Evolutionary conservation across 2,797 vertebrate species (phyloP).

Genomic region (Megaceryle alcyon): DNA sequence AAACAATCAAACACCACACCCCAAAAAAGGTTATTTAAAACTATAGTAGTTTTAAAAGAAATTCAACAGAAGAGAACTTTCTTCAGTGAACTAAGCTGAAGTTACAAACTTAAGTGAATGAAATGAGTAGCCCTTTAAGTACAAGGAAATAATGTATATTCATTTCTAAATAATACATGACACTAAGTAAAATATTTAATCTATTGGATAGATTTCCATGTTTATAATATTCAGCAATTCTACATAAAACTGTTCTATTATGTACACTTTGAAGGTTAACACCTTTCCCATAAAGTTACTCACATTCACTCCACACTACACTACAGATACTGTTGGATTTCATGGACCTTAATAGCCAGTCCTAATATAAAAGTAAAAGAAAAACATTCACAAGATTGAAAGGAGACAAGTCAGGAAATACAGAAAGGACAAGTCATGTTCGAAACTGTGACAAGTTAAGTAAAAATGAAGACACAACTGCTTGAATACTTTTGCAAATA

Average conservation of each 20-base stretch:
- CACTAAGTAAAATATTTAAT: slow-evolving; percentile 73
- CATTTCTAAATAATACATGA: neutral
- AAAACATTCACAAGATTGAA: neutral
- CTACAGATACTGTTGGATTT: slow-evolving; percentile 64
- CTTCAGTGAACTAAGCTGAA: neutral
- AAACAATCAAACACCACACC: no score
- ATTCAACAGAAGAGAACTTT: neutral
- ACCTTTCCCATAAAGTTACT: slow-evolving; percentile 68
- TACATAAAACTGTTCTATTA: slow-evolving; percentile 50
- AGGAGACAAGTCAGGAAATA: neutral
- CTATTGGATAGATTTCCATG: slow-evolving; percentile 62
- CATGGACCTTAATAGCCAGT: slow-evolving; percentile 39
- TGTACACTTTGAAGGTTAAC: slow-evolving; percentile 75
- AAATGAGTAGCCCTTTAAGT: neutral
- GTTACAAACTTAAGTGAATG: neutral
- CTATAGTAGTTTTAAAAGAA: neutral
- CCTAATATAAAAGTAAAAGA: neutral
- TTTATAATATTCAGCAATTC: slow-evolving; percentile 72
- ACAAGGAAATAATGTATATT: neutral
- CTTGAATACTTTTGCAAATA: neutral
- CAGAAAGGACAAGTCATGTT: neutral
- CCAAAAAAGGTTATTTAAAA: neutral
- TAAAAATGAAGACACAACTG: neutral
- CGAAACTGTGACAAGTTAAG: neutral
- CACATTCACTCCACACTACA: slow-evolving; percentile 23